phyloP scores from a whole-genome alignment of 2,797 vertebrate species.

The Odontamblyopus lacepedii region DNA sequence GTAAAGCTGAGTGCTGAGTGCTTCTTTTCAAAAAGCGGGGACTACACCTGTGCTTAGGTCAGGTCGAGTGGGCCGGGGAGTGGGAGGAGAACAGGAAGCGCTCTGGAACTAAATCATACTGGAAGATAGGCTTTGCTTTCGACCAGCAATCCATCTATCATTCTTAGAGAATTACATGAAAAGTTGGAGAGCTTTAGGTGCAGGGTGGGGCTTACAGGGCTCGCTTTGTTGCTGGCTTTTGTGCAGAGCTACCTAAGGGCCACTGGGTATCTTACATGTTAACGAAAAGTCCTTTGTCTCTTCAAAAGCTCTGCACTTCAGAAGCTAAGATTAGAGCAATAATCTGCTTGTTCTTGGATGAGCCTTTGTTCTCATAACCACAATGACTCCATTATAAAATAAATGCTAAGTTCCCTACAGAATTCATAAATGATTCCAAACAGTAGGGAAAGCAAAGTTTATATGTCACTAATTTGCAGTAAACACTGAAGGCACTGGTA shows the following conservation, averaged over 20 bases:
- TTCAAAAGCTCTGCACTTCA: slow-evolving; percentile 56
- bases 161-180: slow-evolving; percentile 49
- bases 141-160: slow-evolving; percentile 46
- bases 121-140: slow-evolving; percentile 43
- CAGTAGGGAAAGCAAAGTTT: slow-evolving; percentile 4
- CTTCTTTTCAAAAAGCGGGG: slow-evolving; percentile 2
- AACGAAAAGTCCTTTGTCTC: slow-evolving; percentile 38
- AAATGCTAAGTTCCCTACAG: neutral
- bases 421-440: neutral
- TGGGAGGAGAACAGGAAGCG: slow-evolving; percentile 34
- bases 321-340: slow-evolving; percentile 22
- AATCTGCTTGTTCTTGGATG: slow-evolving; percentile 20
- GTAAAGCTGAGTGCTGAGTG: neutral
- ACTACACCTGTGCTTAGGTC: slow-evolving; percentile 51
- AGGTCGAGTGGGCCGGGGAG: slow-evolving; percentile 2
- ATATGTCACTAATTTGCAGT: slow-evolving; percentile 20
- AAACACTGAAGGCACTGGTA: slow-evolving; percentile 23
- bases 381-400: neutral
- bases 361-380: slow-evolving; percentile 1
- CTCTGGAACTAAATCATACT: slow-evolving; percentile 1
- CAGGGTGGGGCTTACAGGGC: slow-evolving; percentile 35
- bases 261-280: slow-evolving; percentile 31
- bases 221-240: slow-evolving; percentile 62
- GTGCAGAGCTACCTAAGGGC: slow-evolving; percentile 53
- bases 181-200: slow-evolving; percentile 45